Base-by-base conservation (phyloP, 2,888 invertebrate species). In the Eupithecia pulchellata region DNA sequence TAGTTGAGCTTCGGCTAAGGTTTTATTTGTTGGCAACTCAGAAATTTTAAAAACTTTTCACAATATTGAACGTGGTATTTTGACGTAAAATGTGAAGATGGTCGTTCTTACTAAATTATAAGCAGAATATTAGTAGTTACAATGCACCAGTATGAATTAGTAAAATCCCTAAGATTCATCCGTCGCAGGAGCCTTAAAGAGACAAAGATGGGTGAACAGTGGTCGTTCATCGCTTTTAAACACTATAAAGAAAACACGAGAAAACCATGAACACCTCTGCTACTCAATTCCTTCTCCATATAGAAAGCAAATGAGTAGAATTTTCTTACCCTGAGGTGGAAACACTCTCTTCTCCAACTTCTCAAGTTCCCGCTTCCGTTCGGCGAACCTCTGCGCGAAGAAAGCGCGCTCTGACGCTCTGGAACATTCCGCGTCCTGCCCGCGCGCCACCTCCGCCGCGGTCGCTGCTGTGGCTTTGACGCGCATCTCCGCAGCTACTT, bases 301-400 rank as follows among this genome's bases (percentile, higher is more conserved):
- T 4, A 52, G 52, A 52, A 3, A 11, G 25, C 25, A 13, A 25
- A 52, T 4, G 25, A 2, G 11, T 60, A 5, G 25, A 60, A 20
- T 14, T n/a, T 64, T 29, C 65, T 71, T 60, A 91, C 93, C 80
- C 72, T 90, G 86, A 1, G 96, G 95, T 14, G 97, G 96, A 81
- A 97, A 97, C 63, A 97, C 96, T 81, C 96, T 95, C 75, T 97
- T 96, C 81, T 98, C 98, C 71, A 98, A 89, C 66, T 96, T 95
- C 85, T 98, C 97, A 27, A 98, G 85, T 79, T 98, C 97, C 25
- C 95, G 86, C 81, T 96, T 96, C 11, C 97, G 93, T 66, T 96
- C 96, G 32, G 96, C 96, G 27, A 98, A 97, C 67, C 96, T 94
- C 77, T 96, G 96, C 73, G 96, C 95, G 76, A 95, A 96, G 86